Percentiles rank a stretch among this genome's conserved stretches.
These are phyloP conservation scores for Rhinella marina DNA, from an alignment of 2,797 vertebrate species.

Conservation along the genomic window DNA sequence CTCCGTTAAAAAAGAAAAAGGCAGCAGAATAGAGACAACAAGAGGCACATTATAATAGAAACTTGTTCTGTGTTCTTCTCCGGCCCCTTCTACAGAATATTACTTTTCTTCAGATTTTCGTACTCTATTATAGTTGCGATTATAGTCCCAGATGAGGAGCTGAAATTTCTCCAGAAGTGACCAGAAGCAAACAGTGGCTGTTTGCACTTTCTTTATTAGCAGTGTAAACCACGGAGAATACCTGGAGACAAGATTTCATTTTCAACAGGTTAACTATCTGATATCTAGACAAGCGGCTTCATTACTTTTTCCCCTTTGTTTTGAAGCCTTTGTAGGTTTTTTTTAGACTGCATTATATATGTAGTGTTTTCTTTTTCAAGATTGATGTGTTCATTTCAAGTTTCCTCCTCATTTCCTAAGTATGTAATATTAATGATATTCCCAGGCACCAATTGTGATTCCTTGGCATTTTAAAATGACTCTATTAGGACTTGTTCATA, in stretches of 20 bases:
- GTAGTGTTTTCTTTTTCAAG: slow-evolving; percentile 85
- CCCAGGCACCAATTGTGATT: slow-evolving; percentile 91
- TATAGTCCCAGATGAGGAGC: slow-evolving; percentile 81
- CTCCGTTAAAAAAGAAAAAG: slow-evolving; percentile 54
- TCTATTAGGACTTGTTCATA: slow-evolving; percentile 68
- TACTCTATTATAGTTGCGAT: slow-evolving; percentile 83
- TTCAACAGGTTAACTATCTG: slow-evolving; percentile 76
- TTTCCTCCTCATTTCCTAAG: slow-evolving; percentile 89
- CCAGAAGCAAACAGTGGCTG: slow-evolving; percentile 83
- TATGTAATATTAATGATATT: slow-evolving; percentile 94
- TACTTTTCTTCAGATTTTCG: slow-evolving; percentile 73
- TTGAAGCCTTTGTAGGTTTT: slow-evolving; percentile 63
- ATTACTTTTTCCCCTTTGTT: neutral
- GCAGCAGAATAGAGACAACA: slow-evolving; percentile 24
- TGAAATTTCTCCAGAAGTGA: slow-evolving; percentile 84
- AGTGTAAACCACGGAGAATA: slow-evolving; percentile 83
- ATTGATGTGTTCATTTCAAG: slow-evolving; percentile 92
- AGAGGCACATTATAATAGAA: slow-evolving; percentile 20
- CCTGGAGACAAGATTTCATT: slow-evolving; percentile 82
- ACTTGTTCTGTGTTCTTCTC: slow-evolving; percentile 1
- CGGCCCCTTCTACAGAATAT: slow-evolving; percentile 69
- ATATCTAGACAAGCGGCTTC: slow-evolving; percentile 68
- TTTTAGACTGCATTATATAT: slow-evolving; percentile 84
- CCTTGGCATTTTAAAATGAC: slow-evolving; percentile 75
- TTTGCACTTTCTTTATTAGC: slow-evolving; percentile 84